Evolutionary conservation across 2,797 vertebrate genomes (phyloP).

Genomic region (Oreonectes daqikongensis): DNA sequence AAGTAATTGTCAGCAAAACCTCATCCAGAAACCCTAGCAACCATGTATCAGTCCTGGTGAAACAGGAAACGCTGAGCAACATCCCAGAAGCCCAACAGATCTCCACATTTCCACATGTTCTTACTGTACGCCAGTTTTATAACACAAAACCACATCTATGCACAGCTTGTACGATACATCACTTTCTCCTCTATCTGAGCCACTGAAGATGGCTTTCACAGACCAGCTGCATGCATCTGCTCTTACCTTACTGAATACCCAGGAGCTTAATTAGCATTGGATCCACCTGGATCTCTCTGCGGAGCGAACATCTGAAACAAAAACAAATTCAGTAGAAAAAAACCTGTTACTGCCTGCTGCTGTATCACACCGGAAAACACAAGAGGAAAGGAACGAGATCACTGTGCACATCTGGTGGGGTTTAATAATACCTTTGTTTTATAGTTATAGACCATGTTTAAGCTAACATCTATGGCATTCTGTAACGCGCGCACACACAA

Average conservation of each 20-base stretch:
- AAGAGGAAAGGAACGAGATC: constrained; percentile 9
- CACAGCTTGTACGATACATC: constrained; percentile 32
- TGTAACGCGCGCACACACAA: constrained; percentile 18
- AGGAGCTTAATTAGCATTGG: constrained; percentile 57
- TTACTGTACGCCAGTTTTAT: constrained; percentile 26
- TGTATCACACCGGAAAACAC: constrained; percentile 41
- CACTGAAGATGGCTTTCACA: constrained; percentile 48
- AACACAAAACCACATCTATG: constrained; percentile 36
- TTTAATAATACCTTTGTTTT: constrained; percentile 51
- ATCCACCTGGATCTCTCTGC: constrained; percentile 58
- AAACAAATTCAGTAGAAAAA: constrained; percentile 59
- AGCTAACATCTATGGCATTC: constrained; percentile 22
- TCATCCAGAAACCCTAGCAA: constrained; percentile 10
- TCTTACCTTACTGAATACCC: constrained; percentile 53
- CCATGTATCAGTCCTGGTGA: neutral
- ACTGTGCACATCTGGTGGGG: constrained; percentile 49
- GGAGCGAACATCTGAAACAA: constrained; percentile 52
- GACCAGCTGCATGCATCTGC: constrained; percentile 44
- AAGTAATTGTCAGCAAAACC: neutral
- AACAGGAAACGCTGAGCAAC: neutral
- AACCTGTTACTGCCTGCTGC: constrained; percentile 53
- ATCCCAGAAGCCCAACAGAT: neutral
- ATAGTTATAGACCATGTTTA: constrained; percentile 40
- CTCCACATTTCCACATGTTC: constrained; percentile 23
- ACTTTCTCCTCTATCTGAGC: constrained; percentile 27